Evolutionary conservation across 1,140 invertebrate species (phyloP), one percentile per base, ranked within the genome.

Genomic region (Cataglyphis hispanica): DNA sequence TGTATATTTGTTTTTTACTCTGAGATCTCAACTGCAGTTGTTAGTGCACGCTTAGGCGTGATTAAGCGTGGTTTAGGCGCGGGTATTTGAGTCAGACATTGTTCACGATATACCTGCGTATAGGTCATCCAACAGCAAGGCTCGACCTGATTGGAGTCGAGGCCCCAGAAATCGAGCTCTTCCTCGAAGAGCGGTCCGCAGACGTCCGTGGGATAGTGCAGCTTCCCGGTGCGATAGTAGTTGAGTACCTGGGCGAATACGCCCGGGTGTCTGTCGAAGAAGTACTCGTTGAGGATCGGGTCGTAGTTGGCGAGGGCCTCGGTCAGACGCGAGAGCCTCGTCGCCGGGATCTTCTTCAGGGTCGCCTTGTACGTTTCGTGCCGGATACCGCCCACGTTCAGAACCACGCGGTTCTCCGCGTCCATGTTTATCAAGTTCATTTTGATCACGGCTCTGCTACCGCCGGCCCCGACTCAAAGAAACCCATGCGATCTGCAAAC

Each of bases 41-140:
- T 50, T 50, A 3, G 46, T 50, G 46, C 58, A 53, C 69, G 60
- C 58, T 84, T 58, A 72, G 22, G 34, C 53, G 16, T 74, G 53
- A 75, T 76, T 25, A 81, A 19, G 37, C 66, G 40, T 63, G 34
- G 43, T 66, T 66, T 37, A 50, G 43, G 67, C 40, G 40, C 13
- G 46, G 40, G 50, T 72, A 31, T 53, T 74, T 16, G 27, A 27
- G 22, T 67, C 63, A 25, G n/a, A 80, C 61, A 34, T 67, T 67
- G 25, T 37, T 69, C 31, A 67, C 31, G 31, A 60, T 87, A 86
- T 94, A 99, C 98, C 97, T 98, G 98, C 11, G 98, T 99, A 94
- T 99, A 99, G 2, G 99, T 99, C 99, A 99, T 99, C 99, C 99
- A 99, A 95, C 99, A 99, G 95, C 99, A 99, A 0, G 99, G 99